Percentiles rank a stretch among this genome's conserved stretches.
phyloP scores from a whole-genome alignment of 2,113 vertebrate species.

The Alligator mississippiensis region DNA sequence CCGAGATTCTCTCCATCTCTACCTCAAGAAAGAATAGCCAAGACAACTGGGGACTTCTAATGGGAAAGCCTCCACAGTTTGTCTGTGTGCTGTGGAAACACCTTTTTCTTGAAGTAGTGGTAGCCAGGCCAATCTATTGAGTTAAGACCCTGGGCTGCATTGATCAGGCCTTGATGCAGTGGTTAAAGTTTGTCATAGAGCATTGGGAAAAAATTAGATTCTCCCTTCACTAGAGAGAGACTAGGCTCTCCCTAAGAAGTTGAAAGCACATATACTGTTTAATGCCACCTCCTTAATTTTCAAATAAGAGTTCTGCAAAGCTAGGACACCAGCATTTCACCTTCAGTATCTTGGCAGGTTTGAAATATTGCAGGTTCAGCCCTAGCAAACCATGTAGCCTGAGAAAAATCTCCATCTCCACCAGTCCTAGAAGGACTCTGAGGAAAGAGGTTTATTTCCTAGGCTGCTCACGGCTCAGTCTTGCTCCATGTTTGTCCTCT shows the following conservation, averaged over 20 bases:
- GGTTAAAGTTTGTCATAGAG: not conserved
- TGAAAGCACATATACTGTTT: conserved; percentile 58
- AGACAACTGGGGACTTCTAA: not conserved
- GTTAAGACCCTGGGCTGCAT: conserved; percentile 1
- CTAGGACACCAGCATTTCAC: not conserved
- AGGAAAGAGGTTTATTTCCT: not conserved
- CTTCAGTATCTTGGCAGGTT: conserved; percentile 1
- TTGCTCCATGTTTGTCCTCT: not conserved
- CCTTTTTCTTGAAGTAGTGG: too few relatives aligned
- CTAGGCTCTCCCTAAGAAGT: conserved; percentile 40
- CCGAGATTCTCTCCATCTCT: not conserved
- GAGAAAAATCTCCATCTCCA: not conserved
- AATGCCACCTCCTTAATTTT: conserved; percentile 46
- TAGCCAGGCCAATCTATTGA: not conserved
- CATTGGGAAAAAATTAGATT: conserved; percentile 13
- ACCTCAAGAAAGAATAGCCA: not conserved
- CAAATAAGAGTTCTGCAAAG: conserved; percentile 36
- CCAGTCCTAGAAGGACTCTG: not conserved
- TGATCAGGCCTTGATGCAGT: not conserved
- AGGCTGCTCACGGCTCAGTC: not conserved
- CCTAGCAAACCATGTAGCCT: not conserved
- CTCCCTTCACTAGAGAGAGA: conserved; percentile 44
- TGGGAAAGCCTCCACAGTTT: not conserved
- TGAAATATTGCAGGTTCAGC: not conserved
- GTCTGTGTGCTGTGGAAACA: too few relatives aligned